phyloP scores from a whole-genome alignment of 2,113 vertebrate species.

The Zosterops pallidus region DNA sequence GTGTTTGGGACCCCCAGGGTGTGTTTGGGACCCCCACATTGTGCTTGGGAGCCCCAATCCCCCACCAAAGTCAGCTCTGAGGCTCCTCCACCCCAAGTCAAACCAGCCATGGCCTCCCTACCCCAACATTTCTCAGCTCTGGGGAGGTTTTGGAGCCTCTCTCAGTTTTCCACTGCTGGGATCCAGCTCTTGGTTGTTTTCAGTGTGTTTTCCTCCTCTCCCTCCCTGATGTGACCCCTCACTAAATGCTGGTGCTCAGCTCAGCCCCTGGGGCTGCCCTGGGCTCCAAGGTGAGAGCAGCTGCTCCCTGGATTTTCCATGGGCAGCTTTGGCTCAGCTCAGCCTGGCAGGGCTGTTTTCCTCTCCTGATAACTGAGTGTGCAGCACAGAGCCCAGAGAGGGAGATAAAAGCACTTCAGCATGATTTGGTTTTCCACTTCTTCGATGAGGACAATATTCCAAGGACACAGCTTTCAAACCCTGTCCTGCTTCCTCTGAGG shows the following conservation, averaged over 20 bases:
- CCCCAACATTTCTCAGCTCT: rapidly evolving
- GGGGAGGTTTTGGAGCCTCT: neutral
- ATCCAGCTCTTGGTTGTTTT: neutral
- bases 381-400: neutral
- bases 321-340: neutral
- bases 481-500: neutral
- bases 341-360: neutral
- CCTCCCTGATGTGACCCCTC: neutral
- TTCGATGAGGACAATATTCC: neutral
- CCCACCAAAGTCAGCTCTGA: rapidly evolving
- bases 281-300: neutral
- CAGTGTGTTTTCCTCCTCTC: neutral
- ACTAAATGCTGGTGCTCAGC: rapidly evolving
- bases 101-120: rapidly evolving
- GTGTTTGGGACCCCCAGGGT: too few relatives aligned
- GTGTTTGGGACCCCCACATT: neutral
- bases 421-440: neutral
- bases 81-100: neutral
- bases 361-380: neutral
- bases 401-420: neutral
- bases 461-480: neutral
- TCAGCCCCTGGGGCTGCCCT: neutral
- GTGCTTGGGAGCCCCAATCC: neutral
- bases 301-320: neutral
- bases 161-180: neutral